Evolutionary conservation across 2,113 vertebrate species (phyloP).

Genomic region (Mastomys coucha): DNA sequence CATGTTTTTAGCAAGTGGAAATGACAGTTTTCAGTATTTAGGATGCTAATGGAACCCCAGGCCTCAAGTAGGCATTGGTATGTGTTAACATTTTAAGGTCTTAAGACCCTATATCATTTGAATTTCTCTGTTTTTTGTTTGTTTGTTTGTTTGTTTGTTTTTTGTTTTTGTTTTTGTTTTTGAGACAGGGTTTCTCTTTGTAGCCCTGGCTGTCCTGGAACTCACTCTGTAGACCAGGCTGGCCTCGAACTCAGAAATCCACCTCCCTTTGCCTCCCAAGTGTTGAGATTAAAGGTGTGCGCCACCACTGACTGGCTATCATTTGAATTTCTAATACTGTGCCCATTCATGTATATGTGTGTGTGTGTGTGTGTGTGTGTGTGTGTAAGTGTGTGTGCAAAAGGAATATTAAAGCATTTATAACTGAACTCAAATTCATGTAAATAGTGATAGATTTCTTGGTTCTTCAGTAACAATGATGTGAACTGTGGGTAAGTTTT

Average conservation of each 20-base stretch:
- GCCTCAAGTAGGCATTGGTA: not conserved
- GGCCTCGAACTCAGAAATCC: no score
- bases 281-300: no score
- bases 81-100: not conserved
- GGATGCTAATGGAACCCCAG: not conserved
- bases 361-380: not conserved
- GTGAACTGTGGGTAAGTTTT: conserved; percentile 29
- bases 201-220: no score
- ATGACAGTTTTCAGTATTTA: not conserved
- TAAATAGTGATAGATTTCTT: conserved; percentile 1
- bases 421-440: not conserved
- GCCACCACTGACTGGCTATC: no score
- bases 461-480: conserved; percentile 17
- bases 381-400: not conserved
- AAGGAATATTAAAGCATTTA: not conserved
- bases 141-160: no score
- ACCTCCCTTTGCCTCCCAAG: no score
- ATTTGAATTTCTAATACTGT: conserved; percentile 13
- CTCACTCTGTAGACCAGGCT: no score
- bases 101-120: not conserved
- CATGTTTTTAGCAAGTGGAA: conserved; percentile 17
- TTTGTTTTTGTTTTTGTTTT: no score
- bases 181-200: no score
- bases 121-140: no score
- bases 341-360: not conserved